phyloP scores from a whole-genome alignment of 2,797 vertebrate genomes.

The Paramormyrops hopkinsi region DNA sequence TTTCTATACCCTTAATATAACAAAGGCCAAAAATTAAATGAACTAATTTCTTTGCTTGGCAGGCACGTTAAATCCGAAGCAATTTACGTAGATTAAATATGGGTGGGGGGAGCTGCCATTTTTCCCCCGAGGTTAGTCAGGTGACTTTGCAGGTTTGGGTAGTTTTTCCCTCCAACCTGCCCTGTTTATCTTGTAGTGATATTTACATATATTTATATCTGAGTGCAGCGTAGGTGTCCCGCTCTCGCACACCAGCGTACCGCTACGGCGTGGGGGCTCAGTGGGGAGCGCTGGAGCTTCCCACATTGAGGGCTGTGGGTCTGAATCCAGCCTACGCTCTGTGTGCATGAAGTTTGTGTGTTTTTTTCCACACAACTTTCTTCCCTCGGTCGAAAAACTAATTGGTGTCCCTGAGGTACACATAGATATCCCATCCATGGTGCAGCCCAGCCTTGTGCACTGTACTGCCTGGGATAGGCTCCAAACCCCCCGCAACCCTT shows the following conservation, averaged over 20 bases:
- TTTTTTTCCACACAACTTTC: neutral
- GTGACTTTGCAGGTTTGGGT: neutral
- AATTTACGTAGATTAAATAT: neutral
- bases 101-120: neutral
- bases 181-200: neutral
- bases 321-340: neutral
- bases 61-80: neutral
- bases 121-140: neutral
- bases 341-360: neutral
- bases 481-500: neutral
- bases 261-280: neutral
- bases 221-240: neutral
- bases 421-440: neutral
- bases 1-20: neutral
- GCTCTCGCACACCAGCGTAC: neutral
- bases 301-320: neutral
- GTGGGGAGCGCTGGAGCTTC: neutral
- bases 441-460: neutral
- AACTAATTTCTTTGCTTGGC: slow-evolving; percentile 9
- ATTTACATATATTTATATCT: neutral
- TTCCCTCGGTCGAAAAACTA: neutral
- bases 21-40: neutral
- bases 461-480: neutral
- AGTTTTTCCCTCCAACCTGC: neutral
- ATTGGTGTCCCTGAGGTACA: neutral